Percentiles rank a stretch among this genome's conserved stretches.
phyloP scores from a whole-genome alignment of 2,888 invertebrate species.

The Sicus ferrugineus region DNA sequence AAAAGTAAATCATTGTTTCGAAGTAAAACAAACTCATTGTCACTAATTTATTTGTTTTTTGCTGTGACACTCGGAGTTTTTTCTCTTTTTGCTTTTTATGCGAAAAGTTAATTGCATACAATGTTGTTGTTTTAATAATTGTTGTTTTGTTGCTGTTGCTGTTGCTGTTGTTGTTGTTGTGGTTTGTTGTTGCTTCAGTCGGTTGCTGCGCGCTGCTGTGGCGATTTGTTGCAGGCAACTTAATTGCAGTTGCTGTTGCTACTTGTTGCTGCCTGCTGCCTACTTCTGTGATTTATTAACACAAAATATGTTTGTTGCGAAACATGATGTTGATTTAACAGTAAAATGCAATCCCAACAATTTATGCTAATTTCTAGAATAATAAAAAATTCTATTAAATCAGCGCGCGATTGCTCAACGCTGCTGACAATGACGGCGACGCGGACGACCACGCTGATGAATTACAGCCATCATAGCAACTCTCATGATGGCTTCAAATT shows the following conservation, averaged over 20 bases:
- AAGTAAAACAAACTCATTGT: conserved; percentile 15
- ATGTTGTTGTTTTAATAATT: conserved; percentile 17
- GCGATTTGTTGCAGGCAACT: conserved; percentile 22
- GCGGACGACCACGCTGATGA: too few relatives aligned
- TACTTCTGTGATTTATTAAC: conserved; percentile 29
- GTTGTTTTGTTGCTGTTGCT: not conserved
- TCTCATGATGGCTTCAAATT: too few relatives aligned
- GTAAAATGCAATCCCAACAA: conserved; percentile 13
- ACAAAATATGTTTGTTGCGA: conserved; percentile 27
- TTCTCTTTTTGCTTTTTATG: conserved; percentile 3
- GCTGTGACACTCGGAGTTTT: not conserved
- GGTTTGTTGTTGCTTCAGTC: not conserved
- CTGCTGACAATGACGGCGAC: too few relatives aligned
- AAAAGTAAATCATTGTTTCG: conserved; percentile 1
- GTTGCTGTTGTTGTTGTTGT: not conserved
- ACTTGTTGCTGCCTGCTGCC: not conserved
- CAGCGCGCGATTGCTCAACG: too few relatives aligned
- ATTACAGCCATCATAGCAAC: too few relatives aligned
- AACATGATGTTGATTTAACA: conserved; percentile 25
- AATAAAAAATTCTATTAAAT: not conserved
- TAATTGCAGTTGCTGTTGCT: conserved; percentile 2
- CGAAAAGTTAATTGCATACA: conserved; percentile 2
- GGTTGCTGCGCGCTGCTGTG: not conserved
- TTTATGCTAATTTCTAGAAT: conserved; percentile 1
- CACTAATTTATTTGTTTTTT: conserved; percentile 9